Evolutionary conservation across 2,113 vertebrate genomes (phyloP).

Genomic region (Pelmatolapia mariae): DNA sequence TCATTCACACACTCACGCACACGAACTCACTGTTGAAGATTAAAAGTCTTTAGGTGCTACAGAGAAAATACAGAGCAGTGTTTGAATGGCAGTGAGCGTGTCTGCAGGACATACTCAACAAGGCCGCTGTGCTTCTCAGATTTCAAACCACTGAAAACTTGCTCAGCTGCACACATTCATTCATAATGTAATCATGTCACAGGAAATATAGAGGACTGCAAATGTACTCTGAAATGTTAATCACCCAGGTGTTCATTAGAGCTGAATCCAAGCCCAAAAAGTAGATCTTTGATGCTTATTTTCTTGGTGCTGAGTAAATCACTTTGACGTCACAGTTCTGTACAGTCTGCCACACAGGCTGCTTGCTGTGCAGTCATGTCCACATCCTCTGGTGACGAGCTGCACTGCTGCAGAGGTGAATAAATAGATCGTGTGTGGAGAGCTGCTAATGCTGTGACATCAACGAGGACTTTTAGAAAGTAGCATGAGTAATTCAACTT

Average conservation of each 20-base stretch:
- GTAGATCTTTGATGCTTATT: neutral
- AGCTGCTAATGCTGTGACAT: neutral
- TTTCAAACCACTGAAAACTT: neutral
- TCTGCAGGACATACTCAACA: neutral
- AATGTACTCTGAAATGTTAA: neutral
- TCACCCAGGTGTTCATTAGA: neutral
- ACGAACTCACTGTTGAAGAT: neutral
- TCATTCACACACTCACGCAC: neutral
- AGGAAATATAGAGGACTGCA: neutral
- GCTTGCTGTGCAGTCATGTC: neutral
- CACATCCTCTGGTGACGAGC: neutral
- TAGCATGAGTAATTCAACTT: neutral
- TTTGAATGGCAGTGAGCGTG: neutral
- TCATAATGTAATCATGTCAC: neutral
- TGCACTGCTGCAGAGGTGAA: neutral
- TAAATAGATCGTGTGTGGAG: neutral
- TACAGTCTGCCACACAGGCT: neutral
- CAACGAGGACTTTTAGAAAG: neutral
- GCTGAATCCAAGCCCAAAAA: neutral
- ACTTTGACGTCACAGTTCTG: neutral
- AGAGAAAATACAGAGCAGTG: neutral
- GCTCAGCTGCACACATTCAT: neutral
- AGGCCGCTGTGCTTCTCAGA: neutral
- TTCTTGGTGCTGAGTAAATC: neutral
- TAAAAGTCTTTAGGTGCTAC: neutral